These are phyloP conservation scores for Drosophila borborema DNA, from an alignment of 2,888 invertebrate genomes.

Conservation along the genomic window DNA sequence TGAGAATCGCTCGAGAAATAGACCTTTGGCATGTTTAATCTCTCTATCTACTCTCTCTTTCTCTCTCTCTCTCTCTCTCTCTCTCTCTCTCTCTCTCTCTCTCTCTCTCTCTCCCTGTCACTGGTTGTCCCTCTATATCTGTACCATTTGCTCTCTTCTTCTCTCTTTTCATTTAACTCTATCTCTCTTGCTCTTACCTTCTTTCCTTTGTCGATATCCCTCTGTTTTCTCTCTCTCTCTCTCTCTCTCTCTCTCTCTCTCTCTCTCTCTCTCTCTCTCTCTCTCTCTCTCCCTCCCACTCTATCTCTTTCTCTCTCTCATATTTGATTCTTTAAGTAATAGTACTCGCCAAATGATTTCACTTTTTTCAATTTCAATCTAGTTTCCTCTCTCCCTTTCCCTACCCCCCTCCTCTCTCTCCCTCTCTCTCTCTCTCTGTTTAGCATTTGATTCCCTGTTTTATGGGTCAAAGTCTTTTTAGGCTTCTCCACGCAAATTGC, in stretches of 20 bases:
- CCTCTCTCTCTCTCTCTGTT: not conserved
- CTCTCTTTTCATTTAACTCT: no score
- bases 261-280: not conserved
- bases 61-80: no score
- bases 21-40: no score
- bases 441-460: not conserved
- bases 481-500: constrained; percentile 68
- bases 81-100: no score
- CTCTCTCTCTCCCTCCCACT: not conserved
- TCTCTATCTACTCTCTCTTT: no score
- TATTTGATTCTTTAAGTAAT: not conserved
- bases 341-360: not conserved
- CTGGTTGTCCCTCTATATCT: no score
- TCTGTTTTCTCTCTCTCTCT: not conserved
- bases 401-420: not conserved
- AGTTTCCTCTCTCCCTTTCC: not conserved
- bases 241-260: not conserved
- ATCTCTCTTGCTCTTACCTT: no score
- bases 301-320: not conserved
- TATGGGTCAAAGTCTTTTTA: constrained; percentile 50
- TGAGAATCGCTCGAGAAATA: not conserved
- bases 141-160: no score
- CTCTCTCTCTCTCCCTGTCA: no score
- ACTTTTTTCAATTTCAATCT: not conserved
- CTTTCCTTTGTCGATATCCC: no score